A percentile compares a stretch with the other conserved stretches of the same genome.
Evolutionary conservation across 2,113 vertebrate genomes (phyloP).

Genomic region (Catharus bicknelli): DNA sequence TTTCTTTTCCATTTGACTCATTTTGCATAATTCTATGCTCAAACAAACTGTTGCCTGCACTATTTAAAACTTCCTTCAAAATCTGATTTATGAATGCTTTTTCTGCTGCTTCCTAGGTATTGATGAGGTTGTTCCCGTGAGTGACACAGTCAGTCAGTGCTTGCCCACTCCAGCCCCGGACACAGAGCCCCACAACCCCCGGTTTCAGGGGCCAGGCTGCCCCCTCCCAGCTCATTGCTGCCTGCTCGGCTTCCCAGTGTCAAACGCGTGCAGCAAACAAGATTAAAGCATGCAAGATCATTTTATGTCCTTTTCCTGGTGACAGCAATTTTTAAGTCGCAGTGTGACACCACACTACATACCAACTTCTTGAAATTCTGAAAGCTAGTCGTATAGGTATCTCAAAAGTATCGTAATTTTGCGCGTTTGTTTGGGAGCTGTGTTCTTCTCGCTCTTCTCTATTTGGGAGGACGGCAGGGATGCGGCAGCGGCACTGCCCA

Average conservation of each 20-base stretch:
- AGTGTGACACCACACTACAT: neutral
- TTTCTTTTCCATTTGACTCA: constrained; percentile 55
- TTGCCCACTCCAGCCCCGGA: accelerated
- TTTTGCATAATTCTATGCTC: constrained; percentile 7
- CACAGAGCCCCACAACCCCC: accelerated
- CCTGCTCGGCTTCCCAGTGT: neutral
- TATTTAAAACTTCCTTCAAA: neutral
- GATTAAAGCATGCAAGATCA: accelerated
- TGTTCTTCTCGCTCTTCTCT: neutral
- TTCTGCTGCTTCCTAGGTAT: neutral
- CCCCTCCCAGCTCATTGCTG: accelerated
- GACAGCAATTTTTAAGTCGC: neutral
- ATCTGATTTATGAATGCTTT: accelerated
- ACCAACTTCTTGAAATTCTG: neutral
- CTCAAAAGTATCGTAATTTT: neutral
- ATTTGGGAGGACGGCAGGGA: accelerated
- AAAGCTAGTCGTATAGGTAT: accelerated
- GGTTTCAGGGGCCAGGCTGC: neutral
- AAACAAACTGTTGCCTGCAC: neutral
- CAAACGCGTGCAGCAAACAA: accelerated
- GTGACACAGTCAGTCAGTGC: neutral
- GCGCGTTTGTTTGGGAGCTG: neutral
- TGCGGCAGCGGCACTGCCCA: neutral
- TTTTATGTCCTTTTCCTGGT: accelerated
- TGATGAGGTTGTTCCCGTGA: neutral